These are phyloP conservation scores for Pinctada fucata DNA, from an alignment of 2,888 invertebrate genomes.

Conservation along the genomic window DNA sequence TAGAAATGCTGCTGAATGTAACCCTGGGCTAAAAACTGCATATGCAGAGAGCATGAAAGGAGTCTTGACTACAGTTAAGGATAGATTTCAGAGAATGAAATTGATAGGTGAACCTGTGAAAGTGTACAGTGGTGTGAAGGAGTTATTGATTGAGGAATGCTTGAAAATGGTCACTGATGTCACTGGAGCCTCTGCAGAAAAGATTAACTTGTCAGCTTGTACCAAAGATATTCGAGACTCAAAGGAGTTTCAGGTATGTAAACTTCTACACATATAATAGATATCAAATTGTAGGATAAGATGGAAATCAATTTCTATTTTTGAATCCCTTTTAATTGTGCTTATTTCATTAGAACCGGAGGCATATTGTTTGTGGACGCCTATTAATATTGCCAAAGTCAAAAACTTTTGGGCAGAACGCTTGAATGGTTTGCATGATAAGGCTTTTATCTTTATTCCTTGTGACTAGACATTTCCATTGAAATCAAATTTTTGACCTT, in stretches of 20 bases:
- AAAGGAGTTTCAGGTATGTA: slow-evolving; percentile 27
- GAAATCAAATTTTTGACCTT: no score
- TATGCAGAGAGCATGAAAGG: slow-evolving; percentile 11
- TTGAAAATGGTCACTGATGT: slow-evolving; percentile 9
- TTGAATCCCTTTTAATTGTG: no score
- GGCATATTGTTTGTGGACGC: no score
- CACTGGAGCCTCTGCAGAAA: background rate
- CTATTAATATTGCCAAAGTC: no score
- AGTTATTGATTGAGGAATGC: slow-evolving; percentile 13
- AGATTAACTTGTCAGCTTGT: slow-evolving; percentile 2
- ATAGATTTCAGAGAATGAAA: slow-evolving; percentile 32
- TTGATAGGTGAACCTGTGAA: slow-evolving; percentile 26
- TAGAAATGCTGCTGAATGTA: slow-evolving; percentile 17
- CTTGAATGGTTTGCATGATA: no score
- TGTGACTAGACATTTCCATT: no score
- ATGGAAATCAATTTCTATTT: no score
- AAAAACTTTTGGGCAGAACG: no score
- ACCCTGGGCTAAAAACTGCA: slow-evolving; percentile 20
- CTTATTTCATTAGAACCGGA: no score
- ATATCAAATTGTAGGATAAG: no score
- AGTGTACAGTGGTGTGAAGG: slow-evolving; percentile 18
- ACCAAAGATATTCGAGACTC: slow-evolving; percentile 11
- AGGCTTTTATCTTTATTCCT: no score
- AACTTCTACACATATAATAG: no score
- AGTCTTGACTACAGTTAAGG: slow-evolving; percentile 20